Base-by-base conservation (phyloP, 2,888 invertebrate species). In the Macrophya annulata region DNA sequence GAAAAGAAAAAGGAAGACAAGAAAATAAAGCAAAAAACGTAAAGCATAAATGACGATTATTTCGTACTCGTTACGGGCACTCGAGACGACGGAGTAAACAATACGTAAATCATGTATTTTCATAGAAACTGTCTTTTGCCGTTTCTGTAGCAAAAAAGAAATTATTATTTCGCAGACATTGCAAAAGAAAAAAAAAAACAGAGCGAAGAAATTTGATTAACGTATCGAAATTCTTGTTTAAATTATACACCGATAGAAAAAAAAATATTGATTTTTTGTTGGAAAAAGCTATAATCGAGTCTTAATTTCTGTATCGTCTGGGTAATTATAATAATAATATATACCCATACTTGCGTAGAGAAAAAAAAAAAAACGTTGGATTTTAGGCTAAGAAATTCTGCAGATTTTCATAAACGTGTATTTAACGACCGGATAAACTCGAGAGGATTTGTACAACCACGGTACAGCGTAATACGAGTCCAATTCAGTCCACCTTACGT, bases 61-160 rank as follows among this genome's bases (percentile, higher is more conserved):
- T 62, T 25, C 62, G 62, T 62, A 62, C 62, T 62, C 21, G 21
- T 62, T 25, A 62, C 6, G 21, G 10, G 12, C 62, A 62, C 62
- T 62, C 25, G 62, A 62, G 62, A 62, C 62, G 9, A 21, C 12
- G 62, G 62, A 62, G 62, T 62, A 25, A 62, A 62, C 25, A 62
- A 62, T 62, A 21, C 62, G 17, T 21, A 25, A 62, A 62, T 62
- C 12, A 21, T 25, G 12, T 62, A 10, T 62, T 48, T 48, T 48
- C 12, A 31, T 31, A 31, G 31, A 31, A 31, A 31, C 55, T 21
- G 25, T 62, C 21, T 25, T 62, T 62, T 9, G 21, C 10, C 62
- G 2, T 25, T 25, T 55, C 21, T 12, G 6, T 6, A 55, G n/a
- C n/a, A 55, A 55, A 6, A 55, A n/a, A 55, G 21, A 62, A 25